Conservation (phyloP, 2,113 vertebrate species). For the Neoarius graeffei region DNA sequence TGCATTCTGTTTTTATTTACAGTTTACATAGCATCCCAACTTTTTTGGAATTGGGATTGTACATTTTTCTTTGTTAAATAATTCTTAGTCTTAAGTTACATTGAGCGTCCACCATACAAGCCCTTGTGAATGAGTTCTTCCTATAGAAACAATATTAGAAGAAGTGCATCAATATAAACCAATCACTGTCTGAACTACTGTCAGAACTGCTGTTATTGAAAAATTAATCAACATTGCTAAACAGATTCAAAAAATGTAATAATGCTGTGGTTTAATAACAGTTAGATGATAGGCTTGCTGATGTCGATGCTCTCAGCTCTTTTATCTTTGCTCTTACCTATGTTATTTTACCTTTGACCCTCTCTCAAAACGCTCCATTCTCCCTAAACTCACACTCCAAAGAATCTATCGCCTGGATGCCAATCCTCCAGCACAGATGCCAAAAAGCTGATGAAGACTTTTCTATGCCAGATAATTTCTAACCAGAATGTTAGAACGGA, state of each 20-base stretch:
- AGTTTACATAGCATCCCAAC: too few relatives aligned
- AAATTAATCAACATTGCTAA: not conserved
- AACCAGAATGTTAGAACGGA: slow-evolving; percentile 53
- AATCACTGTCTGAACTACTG: not conserved
- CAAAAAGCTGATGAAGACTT: slow-evolving; percentile 35
- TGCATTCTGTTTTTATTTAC: too few relatives aligned
- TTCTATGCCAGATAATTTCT: slow-evolving; percentile 55
- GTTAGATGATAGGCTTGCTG: not conserved
- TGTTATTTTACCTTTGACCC: slow-evolving; percentile 46
- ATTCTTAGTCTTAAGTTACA: not conserved
- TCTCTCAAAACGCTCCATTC: slow-evolving; percentile 49
- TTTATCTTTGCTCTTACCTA: not conserved
- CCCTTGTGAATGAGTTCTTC: not conserved
- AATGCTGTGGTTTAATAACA: not conserved
- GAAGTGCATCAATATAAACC: not conserved
- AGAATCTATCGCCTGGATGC: slow-evolving; percentile 61
- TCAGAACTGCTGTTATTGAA: not conserved
- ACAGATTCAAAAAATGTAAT: not conserved
- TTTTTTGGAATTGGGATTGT: too few relatives aligned
- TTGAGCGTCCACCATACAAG: not conserved
- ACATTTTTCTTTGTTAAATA: not conserved
- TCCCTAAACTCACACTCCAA: slow-evolving; percentile 48
- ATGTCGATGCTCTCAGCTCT: not conserved
- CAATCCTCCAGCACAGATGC: slow-evolving; percentile 51
- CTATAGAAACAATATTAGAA: not conserved